Percentiles rank a stretch among this genome's conserved stretches.
Conservation (phyloP, 1,140 invertebrate genomes). For the Caenorhabditis remanei region DNA sequence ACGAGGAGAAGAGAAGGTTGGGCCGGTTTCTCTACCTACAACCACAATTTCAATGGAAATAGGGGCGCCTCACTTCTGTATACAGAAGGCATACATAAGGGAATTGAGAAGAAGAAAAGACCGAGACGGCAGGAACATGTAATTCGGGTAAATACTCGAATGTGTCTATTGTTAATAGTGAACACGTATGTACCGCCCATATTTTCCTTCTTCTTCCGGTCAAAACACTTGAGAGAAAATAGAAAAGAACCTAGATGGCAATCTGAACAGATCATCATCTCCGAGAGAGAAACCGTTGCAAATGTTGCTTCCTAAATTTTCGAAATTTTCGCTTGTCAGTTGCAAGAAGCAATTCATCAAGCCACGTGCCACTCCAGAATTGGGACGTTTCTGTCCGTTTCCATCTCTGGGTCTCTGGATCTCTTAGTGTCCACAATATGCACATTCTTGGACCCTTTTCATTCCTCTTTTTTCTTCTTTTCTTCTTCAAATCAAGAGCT, state of each 20-base stretch:
- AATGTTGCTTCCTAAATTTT: neutral
- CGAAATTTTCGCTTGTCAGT: neutral
- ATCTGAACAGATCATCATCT: constrained; percentile 29
- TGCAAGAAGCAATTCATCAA: constrained; percentile 16
- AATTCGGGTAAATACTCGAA: constrained; percentile 50
- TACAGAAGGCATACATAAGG: constrained; percentile 10
- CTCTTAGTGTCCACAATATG: too few relatives aligned
- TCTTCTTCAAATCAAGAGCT: constrained; percentile 47
- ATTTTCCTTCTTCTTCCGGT: neutral
- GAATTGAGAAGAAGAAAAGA: neutral
- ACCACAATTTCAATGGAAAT: constrained; percentile 20
- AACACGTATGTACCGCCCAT: neutral
- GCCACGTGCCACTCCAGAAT: neutral
- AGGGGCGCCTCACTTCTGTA: neutral
- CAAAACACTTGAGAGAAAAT: constrained; percentile 18
- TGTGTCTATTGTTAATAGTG: neutral
- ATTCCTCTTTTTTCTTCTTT: constrained; percentile 28
- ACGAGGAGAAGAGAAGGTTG: too few relatives aligned
- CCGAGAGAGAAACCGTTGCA: neutral
- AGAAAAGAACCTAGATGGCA: neutral
- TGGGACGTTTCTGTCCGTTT: neutral
- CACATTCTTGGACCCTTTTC: constrained; percentile 5
- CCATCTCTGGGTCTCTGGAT: constrained; percentile 17
- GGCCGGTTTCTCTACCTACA: constrained; percentile 13
- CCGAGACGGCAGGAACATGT: constrained; percentile 7